Base-by-base conservation (phyloP, 2,797 vertebrate species). In the Acanthopagrus latus region DNA sequence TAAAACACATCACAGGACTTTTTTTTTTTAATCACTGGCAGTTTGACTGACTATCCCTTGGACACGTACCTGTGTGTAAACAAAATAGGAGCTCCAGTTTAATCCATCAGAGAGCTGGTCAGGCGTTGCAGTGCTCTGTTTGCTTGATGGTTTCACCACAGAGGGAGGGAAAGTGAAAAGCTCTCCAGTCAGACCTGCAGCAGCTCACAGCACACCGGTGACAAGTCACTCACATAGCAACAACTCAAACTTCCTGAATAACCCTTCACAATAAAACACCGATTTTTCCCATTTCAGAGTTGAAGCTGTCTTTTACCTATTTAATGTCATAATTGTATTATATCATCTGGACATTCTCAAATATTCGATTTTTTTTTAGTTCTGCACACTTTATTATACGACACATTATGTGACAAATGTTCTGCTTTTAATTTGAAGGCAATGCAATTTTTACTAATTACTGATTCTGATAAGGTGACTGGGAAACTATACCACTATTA, bases 61-160 rank as follows among this genome's bases (percentile, higher is more conserved):
- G 23, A 23, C 3, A 46, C 85, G 47, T 86, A 93, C 92, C 92
- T 89, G 43, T 50, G 50, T 71, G 54, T 63, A 27, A 25, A n/a
- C 55, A 17, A 44, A 76, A 41, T 14, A 0, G 56, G 56, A 57
- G 7, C 43, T 58, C 17, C 27, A 14, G 56, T 44, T 84, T 65
- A 72, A 51, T 88, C 76, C 70, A 74, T 83, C 76, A 78, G 60
- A 41, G 44, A 27, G 59, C 38, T 3, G 72, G 18, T 16, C 62
- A 60, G 23, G 25, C 9, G 38, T 43, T 56, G 64, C 64, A 27
- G 63, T 70, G 62, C 41, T 41, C 27, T 12, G 47, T 33, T 54
- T 43, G 25, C 63, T 20, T 8, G 21, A 51, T 79, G 65, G 5
- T 38, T 48, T 41, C 74, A 16, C 21, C 17, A 27, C 3, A 23